Base-by-base conservation (phyloP, 2,888 invertebrate genomes). In the Neelides folsomi region DNA sequence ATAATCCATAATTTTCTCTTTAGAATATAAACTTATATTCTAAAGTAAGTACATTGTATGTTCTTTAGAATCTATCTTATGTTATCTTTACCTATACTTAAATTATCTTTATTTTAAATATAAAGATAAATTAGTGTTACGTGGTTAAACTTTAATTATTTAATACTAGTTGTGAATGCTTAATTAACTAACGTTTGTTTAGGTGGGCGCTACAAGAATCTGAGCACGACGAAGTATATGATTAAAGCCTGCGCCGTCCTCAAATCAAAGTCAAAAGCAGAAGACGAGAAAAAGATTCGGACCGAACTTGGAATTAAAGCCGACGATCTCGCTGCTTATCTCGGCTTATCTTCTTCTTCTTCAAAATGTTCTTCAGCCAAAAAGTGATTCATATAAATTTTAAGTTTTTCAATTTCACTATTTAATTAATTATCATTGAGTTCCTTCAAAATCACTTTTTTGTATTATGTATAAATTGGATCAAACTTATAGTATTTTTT, bases 241-340 rank as follows among this genome's bases (percentile, higher is more conserved):
- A 51, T 62, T 13, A 49, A 53, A 27, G 58, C 55, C 7, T 54
- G 54, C 15, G 57, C 58, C 2, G 40, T 57, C 2, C 47, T 44
- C 20, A 59, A 57, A 37, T 56, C 59, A 2, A 39, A 44, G n/a
- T 52, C 52, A 18, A 48, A 50, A 15, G 43, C 51, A 10, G 57
- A 57, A 13, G 58, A 62, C 16, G 55, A 49, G 1, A 58, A 57
- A 44, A 42, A 54, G 36, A 48, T 62, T 9, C 37, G 53, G 18
- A 57, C 57, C 27, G 57, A 59, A 48, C 44, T 62, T 18, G 51
- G 52, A 10, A 16, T 40, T 13, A 51, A 46, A 15, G 36, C 13
- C 6, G 47, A 52, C 9, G 41, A 49, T 42, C n/a, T 49, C 19
- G 15, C 43, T 16, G n/a, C 16, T 18, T n/a, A 18, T 16, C 43